These are phyloP conservation scores for Cataglyphis hispanica DNA, from an alignment of 1,140 invertebrate species.

Conservation along the genomic window DNA sequence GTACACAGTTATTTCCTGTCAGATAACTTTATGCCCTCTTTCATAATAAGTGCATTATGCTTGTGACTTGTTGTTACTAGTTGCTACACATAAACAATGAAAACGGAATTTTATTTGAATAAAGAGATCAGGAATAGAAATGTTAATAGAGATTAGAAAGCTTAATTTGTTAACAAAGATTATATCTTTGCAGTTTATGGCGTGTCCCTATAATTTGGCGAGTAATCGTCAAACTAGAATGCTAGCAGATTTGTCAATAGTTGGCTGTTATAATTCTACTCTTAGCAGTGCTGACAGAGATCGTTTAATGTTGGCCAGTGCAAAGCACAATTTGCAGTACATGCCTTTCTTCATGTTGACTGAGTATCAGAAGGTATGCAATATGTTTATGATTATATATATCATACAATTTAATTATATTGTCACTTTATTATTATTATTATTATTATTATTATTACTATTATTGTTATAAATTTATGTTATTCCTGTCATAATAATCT, in stretches of 20 bases:
- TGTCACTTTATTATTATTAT: neutral
- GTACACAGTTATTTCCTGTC: neutral
- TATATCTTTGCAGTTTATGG: slow-evolving; percentile 92
- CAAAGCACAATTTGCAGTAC: slow-evolving; percentile 96
- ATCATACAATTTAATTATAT: slow-evolving; percentile 6
- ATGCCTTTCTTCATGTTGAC: slow-evolving; percentile 99
- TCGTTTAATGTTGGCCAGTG: slow-evolving; percentile 95
- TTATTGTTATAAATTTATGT: slow-evolving; percentile 14
- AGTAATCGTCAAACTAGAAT: slow-evolving; percentile 98
- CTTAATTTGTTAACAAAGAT: slow-evolving; percentile 53
- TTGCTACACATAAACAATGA: neutral
- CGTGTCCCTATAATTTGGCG: slow-evolving; percentile 97
- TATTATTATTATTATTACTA: neutral
- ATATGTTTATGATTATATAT: neutral
- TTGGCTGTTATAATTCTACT: slow-evolving; percentile 97
- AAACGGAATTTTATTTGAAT: slow-evolving; percentile 22
- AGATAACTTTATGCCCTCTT: slow-evolving; percentile 35
- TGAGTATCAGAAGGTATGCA: slow-evolving; percentile 94
- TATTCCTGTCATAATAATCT: neutral
- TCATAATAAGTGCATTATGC: slow-evolving; percentile 39
- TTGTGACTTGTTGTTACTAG: slow-evolving; percentile 16
- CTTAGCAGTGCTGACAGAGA: slow-evolving; percentile 91
- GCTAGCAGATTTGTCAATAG: slow-evolving; percentile 97
- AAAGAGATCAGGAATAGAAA: slow-evolving; percentile 1
- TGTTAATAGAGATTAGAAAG: neutral